Evolutionary conservation across 1,140 invertebrate genomes (phyloP), one percentile per base, ranked within the genome.

Genomic region (Aphelenchoides avenae): DNA sequence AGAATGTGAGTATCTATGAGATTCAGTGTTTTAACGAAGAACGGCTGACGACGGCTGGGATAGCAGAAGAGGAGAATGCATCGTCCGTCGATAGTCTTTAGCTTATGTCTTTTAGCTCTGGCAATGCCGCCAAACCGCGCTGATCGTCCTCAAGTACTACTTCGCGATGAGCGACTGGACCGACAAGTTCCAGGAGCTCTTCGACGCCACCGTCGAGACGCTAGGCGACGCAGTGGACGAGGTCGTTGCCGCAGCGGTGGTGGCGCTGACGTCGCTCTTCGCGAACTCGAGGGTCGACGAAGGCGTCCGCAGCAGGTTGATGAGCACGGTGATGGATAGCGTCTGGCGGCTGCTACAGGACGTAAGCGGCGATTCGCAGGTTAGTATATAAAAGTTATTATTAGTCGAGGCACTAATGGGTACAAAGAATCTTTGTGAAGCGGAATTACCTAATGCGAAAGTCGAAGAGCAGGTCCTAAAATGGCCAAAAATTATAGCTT

Each of bases 71-170:
- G n/a, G n/a, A n/a, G n/a, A n/a, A n/a, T n/a, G n/a, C n/a, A n/a
- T n/a, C n/a, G n/a, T n/a, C n/a, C n/a, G n/a, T n/a, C n/a, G n/a
- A n/a, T n/a, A n/a, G n/a, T n/a, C n/a, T n/a, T 26, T 22, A 26
- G 37, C 22, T 33, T n/a, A 6, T 22, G 5, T 44, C 15, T 34
- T 61, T 52, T 22, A 66, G 64, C 26, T 31, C 20, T 67, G 64
- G 64, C 60, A 65, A 44, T 69, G 60, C 26, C 59, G 66, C n/a
- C 66, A 69, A 48, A 61, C 60, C 5, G 63, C 58, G 7, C 39
- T 67, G 18, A 24, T 67, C 5, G 64, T 67, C 39, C 26, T 66
- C 4, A 39, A 63, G 29, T 57, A 57, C 36, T 57, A 57, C 29
- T 57, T 57, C 53, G 15, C 47, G 3, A 27, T 54, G 39, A 52